Evolutionary conservation across 2,113 vertebrate species (phyloP), one percentile per base, ranked within the genome.

Genomic region (Hiodon tergisus): DNA sequence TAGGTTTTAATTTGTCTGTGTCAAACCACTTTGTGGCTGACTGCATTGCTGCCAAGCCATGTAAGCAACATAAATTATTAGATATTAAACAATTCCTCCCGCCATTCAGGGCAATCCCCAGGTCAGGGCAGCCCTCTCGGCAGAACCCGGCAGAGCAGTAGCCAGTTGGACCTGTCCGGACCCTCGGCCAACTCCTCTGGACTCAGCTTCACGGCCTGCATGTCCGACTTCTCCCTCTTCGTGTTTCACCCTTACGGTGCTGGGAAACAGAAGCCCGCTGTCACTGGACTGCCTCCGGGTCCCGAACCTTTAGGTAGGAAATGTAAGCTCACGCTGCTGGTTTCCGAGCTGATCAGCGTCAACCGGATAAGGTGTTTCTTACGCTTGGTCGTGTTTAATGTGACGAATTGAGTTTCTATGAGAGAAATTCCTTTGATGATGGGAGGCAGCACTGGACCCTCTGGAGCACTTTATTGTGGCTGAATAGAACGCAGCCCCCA

Each of bases 161-260:
- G 96, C 83, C 97, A 98, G 81, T 99, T 96, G 0, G 97, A 99
- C 82, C 87, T 98, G 77, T 94, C 90, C 0, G 89, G 87, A 17
- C 88, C 70, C 11, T 91, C 93, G n/a, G 92, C 88, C 81, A 97
- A 90, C 81, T 98, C 96, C 5, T 98, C 96, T 0, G 97, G 97
- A 70, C 87, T 99, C 81, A 99, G 97, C 86, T 99, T 99, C 78
- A 99, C 96, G 0, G 97, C 97, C 61, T 98, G 96, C 88, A 98
- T 99, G 97, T 99, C 97, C 0, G 97, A 98, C 85, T 98, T 98
- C 74, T 99, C 97, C 48, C 93, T 99, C 3, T 98, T 94, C 0
- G 97, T 99, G 47, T 99, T 98, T 85, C 96, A 99, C 83, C 97
- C 96, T 0, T 99, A 99, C 0, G 97, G 97, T 72, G 95, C 97